phyloP scores from a whole-genome alignment of 2,888 invertebrate species.

The Agonopterix arenella region DNA sequence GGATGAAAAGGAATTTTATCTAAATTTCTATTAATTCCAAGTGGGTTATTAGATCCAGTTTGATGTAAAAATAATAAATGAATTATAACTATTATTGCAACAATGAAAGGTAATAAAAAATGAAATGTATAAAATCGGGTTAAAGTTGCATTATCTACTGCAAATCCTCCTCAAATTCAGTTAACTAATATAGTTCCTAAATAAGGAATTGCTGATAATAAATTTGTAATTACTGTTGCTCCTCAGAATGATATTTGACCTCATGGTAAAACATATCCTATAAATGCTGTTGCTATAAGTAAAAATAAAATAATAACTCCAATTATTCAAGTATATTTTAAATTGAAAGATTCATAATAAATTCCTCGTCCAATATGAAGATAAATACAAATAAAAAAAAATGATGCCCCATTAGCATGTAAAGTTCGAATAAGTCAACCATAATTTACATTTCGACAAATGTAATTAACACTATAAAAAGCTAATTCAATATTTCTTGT shows the following conservation, averaged over 20 bases:
- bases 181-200: constrained; percentile 79
- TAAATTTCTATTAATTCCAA: constrained; percentile 79
- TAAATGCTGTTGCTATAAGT: constrained; percentile 84
- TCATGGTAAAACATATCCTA: constrained; percentile 87
- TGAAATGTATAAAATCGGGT: constrained; percentile 87
- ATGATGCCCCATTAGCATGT: constrained; percentile 84
- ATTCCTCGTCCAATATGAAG: constrained; percentile 81
- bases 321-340: constrained; percentile 77
- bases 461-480: constrained; percentile 81
- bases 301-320: constrained; percentile 81
- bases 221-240: constrained; percentile 87
- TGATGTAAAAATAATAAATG: constrained; percentile 82
- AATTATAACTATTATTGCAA: constrained; percentile 77
- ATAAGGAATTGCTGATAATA: constrained; percentile 84
- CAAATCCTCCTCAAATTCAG: constrained; percentile 87
- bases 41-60: constrained; percentile 80
- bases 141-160: constrained; percentile 83
- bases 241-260: constrained; percentile 91
- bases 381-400: constrained; percentile 84
- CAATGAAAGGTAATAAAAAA: constrained; percentile 83
- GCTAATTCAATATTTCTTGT: constrained; percentile 79
- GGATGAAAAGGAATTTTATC: constrained; percentile 84
- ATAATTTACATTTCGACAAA: constrained; percentile 82
- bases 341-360: constrained; percentile 67
- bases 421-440: constrained; percentile 81